A percentile compares a stretch with the other conserved stretches of the same genome.
phyloP scores from a whole-genome alignment of 2,888 invertebrate species.

The Eupithecia dodoneata region DNA sequence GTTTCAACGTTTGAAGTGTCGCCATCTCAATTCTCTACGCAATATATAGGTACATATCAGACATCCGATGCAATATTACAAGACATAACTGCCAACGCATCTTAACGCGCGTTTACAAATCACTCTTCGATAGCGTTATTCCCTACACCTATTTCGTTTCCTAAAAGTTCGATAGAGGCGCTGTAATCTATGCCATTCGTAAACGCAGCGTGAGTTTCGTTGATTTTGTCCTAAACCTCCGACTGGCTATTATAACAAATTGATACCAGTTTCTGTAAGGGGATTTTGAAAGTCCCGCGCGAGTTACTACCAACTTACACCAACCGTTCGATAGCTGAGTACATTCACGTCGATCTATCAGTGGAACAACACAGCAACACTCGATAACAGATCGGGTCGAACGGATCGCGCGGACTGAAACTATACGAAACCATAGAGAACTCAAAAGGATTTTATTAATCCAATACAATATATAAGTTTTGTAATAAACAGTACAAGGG shows the following conservation, averaged over 20 bases:
- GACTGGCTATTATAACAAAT: too few species aligned
- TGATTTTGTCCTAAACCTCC: neutral
- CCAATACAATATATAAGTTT: neutral
- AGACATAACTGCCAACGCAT: neutral
- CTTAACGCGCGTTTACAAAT: neutral
- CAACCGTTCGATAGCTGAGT: slow-evolving; percentile 67
- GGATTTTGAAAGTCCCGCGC: slow-evolving; percentile 58
- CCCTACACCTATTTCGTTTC: neutral
- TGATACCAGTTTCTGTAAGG: neutral
- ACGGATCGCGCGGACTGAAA: slow-evolving; percentile 60
- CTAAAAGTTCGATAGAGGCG: neutral
- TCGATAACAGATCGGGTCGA: slow-evolving; percentile 73
- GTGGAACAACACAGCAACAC: slow-evolving; percentile 71
- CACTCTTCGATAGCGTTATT: neutral
- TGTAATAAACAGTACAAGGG: slow-evolving; percentile 6
- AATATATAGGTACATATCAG: neutral
- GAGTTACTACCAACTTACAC: slow-evolving; percentile 68
- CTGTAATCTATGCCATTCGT: neutral
- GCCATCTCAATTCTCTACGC: neutral
- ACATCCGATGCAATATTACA: slow-evolving; percentile 1
- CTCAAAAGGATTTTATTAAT: neutral
- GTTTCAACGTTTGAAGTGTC: neutral
- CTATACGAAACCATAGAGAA: slow-evolving; percentile 24
- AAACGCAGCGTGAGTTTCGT: neutral
- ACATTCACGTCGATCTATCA: slow-evolving; percentile 72